Evolutionary conservation across 2,888 invertebrate genomes (phyloP).

Genomic region (Chymomyza procnemis): DNA sequence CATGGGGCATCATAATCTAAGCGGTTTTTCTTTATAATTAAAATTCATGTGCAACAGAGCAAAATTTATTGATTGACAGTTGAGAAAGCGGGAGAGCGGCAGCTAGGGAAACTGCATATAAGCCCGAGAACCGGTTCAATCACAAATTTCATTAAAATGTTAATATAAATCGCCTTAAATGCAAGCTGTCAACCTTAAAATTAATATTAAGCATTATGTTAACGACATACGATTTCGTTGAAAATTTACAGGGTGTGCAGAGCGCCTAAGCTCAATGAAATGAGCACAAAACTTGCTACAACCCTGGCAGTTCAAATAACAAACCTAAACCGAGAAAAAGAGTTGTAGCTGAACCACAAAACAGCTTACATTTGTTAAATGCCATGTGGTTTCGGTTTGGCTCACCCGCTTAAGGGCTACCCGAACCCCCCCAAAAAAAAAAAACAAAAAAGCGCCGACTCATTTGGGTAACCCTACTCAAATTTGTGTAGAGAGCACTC

Average conservation of each 20-base stretch:
- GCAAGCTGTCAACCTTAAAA: not conserved
- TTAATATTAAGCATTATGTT: not conserved
- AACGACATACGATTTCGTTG: not conserved
- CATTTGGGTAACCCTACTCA: conserved; percentile 48
- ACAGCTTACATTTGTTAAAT: not conserved
- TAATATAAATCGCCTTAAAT: not conserved
- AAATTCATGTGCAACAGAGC: conserved; percentile 16
- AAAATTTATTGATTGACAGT: not conserved
- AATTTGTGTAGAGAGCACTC: conserved; percentile 21
- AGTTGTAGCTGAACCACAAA: not conserved
- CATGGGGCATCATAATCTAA: conserved; percentile 36
- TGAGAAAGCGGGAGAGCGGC: too few relatives aligned
- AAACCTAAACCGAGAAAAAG: not conserved
- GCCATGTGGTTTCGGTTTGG: too few relatives aligned
- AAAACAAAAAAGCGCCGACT: conserved; percentile 38
- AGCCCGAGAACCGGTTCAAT: not conserved
- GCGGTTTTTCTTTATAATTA: conserved; percentile 53
- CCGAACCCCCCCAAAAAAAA: conserved; percentile 16
- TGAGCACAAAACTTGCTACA: not conserved
- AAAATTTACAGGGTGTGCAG: not conserved
- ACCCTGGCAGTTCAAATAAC: not conserved
- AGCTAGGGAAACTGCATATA: not conserved
- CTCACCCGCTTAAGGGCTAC: not conserved
- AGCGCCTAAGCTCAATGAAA: not conserved
- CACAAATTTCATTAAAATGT: not conserved